phyloP scores from a whole-genome alignment of 2,797 vertebrate species.

The Poecilia wingei region DNA sequence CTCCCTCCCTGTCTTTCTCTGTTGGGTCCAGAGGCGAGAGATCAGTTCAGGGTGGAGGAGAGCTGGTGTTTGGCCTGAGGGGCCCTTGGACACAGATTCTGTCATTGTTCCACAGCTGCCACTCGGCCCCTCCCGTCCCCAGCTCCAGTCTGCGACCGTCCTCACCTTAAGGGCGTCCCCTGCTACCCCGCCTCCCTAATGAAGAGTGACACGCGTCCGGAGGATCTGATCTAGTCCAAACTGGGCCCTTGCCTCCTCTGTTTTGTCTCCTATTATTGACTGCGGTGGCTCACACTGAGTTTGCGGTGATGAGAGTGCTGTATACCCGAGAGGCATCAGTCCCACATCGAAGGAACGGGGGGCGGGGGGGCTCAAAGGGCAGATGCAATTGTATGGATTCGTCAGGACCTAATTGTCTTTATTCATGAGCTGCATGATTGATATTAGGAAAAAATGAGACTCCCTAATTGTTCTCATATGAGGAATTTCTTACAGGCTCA shows the following conservation, averaged over 20 bases:
- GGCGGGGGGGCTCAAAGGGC: slow-evolving; percentile 67
- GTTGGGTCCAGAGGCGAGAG: slow-evolving; percentile 67
- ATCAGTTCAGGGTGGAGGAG: slow-evolving; percentile 78
- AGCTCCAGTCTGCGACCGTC: slow-evolving; percentile 63
- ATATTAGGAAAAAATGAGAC: slow-evolving; percentile 81
- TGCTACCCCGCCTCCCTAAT: slow-evolving; percentile 78
- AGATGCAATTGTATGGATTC: slow-evolving; percentile 75
- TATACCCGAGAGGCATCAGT: slow-evolving; percentile 74
- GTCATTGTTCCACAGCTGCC: slow-evolving; percentile 85
- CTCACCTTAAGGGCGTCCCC: slow-evolving; percentile 79
- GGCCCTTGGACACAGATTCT: slow-evolving; percentile 79
- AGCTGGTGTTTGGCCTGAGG: slow-evolving; percentile 81
- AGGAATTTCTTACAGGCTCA: slow-evolving; percentile 68
- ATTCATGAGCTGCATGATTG: slow-evolving; percentile 82
- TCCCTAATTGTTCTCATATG: slow-evolving; percentile 79
- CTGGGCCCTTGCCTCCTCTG: slow-evolving; percentile 65
- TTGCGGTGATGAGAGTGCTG: slow-evolving; percentile 57
- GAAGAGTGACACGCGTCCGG: slow-evolving; percentile 83
- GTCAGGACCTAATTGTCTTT: slow-evolving; percentile 80
- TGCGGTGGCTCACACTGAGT: slow-evolving; percentile 67
- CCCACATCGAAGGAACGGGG: slow-evolving; percentile 40
- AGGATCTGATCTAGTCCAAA: slow-evolving; percentile 77
- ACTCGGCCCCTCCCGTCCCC: slow-evolving; percentile 37
- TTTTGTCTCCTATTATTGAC: slow-evolving; percentile 76
- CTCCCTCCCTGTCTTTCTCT: slow-evolving; percentile 21